These are phyloP conservation scores for Penaeus monodon DNA, from an alignment of 2,888 invertebrate species.

Conservation along the genomic window DNA sequence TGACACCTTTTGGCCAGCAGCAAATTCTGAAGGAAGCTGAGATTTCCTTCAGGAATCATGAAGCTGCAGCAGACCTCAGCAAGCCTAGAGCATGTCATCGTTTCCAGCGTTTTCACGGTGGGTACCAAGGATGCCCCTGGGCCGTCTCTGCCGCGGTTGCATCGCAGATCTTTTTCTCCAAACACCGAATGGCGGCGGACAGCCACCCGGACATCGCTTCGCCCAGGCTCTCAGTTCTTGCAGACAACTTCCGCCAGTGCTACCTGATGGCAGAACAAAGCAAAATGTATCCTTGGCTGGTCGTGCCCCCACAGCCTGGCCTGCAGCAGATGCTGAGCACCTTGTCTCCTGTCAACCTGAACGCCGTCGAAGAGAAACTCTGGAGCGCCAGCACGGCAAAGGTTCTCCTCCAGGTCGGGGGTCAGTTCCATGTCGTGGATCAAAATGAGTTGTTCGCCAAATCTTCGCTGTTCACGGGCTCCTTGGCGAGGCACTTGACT, in stretches of 20 bases:
- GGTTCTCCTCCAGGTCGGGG: no score
- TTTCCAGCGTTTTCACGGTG: not conserved
- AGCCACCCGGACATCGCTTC: not conserved
- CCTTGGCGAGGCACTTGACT: no score
- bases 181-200: not conserved
- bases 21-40: conserved; percentile 14
- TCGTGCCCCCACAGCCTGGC: no score
- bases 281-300: not conserved
- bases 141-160: conserved; percentile 6
- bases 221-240: conserved; percentile 25
- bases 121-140: conserved; percentile 15
- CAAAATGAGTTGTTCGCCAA: no score
- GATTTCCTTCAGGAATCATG: conserved; percentile 46
- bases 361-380: no score
- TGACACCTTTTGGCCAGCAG: conserved; percentile 13
- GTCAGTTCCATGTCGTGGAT: no score
- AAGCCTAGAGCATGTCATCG: conserved; percentile 20
- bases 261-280: conserved; percentile 7
- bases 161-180: conserved; percentile 19
- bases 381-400: no score
- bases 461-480: no score
- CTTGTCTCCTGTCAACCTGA: no score
- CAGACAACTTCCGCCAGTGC: not conserved
- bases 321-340: no score
- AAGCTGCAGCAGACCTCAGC: not conserved